These are phyloP conservation scores for Holocentrus rufus DNA, from an alignment of 2,797 vertebrate species.

Conservation along the genomic window DNA sequence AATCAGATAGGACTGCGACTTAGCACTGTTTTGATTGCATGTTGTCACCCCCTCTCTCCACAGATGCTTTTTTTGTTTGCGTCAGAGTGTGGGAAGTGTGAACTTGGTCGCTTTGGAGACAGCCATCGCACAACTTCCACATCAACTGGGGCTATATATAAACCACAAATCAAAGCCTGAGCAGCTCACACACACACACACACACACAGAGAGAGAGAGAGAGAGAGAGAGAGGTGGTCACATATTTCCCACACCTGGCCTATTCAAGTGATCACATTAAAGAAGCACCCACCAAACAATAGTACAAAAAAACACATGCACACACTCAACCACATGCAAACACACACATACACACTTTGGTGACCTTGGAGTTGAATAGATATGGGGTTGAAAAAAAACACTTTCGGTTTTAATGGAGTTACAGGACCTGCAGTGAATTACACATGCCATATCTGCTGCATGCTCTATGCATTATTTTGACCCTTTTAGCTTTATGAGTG, in stretches of 20 bases:
- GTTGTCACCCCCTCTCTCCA: slow-evolving; percentile 52
- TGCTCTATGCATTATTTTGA: slow-evolving; percentile 14
- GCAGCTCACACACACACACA: slow-evolving; percentile 3
- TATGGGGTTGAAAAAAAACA: slow-evolving; percentile 28
- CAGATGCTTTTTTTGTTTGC: slow-evolving; percentile 60
- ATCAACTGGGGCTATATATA: slow-evolving; percentile 61
- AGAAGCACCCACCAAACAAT: background rate
- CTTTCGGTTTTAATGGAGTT: slow-evolving; percentile 14
- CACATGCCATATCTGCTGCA: background rate
- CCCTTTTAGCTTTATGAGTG: slow-evolving; percentile 33
- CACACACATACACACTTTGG: slow-evolving; percentile 2
- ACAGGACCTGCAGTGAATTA: background rate
- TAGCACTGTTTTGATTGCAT: slow-evolving; percentile 52
- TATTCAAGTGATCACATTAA: slow-evolving; percentile 17
- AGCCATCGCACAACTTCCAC: slow-evolving; percentile 55
- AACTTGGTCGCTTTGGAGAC: slow-evolving; percentile 75
- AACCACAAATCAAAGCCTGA: slow-evolving; percentile 55
- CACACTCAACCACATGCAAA: background rate
- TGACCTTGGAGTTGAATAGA: slow-evolving; percentile 5
- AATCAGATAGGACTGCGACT: slow-evolving; percentile 60
- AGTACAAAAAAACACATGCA: background rate
- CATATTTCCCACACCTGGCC: slow-evolving; percentile 18
- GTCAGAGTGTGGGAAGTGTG: slow-evolving; percentile 70
- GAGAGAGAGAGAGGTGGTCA: background rate
- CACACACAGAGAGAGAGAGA: background rate